These are phyloP conservation scores for Chamaea fasciata DNA, from an alignment of 2,113 vertebrate genomes.

Conservation along the genomic window DNA sequence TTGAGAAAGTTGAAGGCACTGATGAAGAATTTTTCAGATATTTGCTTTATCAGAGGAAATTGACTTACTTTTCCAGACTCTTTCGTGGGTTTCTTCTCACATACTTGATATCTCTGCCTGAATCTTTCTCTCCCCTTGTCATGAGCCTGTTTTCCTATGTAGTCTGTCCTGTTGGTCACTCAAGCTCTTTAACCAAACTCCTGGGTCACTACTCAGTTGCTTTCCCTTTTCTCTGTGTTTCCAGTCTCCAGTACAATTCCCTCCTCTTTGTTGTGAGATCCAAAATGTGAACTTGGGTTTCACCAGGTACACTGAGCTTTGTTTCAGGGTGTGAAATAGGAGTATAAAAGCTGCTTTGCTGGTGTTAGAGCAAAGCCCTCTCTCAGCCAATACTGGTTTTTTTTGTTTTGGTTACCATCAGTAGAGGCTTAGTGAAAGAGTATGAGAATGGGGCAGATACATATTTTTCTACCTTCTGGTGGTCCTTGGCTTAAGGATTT, in stretches of 20 bases:
- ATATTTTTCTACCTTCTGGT: neutral
- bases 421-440: neutral
- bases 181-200: neutral
- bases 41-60: neutral
- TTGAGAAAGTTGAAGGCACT: neutral
- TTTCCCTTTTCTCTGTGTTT: neutral
- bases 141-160: neutral
- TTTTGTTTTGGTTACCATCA: neutral
- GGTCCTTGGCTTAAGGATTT: neutral
- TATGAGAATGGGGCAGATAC: neutral
- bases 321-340: neutral
- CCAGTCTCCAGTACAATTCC: neutral
- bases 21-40: neutral
- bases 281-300: neutral
- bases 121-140: neutral
- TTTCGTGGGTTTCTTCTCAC: neutral
- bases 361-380: neutral
- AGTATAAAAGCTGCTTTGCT: neutral
- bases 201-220: neutral
- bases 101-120: neutral
- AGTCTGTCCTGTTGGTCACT: accelerated
- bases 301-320: neutral
- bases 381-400: neutral
- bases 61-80: neutral
- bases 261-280: neutral